Base-by-base conservation (phyloP, 2,797 vertebrate species). In the Dermochelys coriacea region DNA sequence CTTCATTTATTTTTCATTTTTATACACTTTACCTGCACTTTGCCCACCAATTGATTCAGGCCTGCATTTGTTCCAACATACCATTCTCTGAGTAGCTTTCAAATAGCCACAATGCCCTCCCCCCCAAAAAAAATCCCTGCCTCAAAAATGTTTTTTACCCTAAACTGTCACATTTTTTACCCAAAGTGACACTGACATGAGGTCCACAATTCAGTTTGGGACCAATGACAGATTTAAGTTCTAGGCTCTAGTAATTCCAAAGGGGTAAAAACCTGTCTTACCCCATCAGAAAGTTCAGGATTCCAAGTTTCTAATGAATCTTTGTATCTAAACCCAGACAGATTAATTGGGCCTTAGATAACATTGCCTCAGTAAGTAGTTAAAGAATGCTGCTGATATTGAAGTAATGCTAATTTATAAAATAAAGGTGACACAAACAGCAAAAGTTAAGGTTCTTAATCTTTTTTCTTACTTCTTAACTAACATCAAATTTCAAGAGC, bases 251-350 rank as follows among this genome's bases (percentile, higher is more conserved):
- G 47, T 77, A 49, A 77, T 77, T 49, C n/a, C 61, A 2, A 23
- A 2, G 2, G 41, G 25, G 8, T 61, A 29, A 77, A 87, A 84
- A 4, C 4, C 79, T 21, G 12, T 6, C 16, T 0, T 0, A 3
- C 9, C 90, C 81, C 54, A 15, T 8, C 49, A 77, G 6, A 1
- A 12, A 47, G 19, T 0, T 0, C 4, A 37, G 83, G 45, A 16
- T 29, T 71, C 27, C 27, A 77, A 4, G 12, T 50, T 90, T 85
- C 71, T 84, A 52, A 34, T 5, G 47, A 27, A 31, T 25, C 54
- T 85, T 75, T 34, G 14, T 25, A 88, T 19, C 27, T 52, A 88
- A 91, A 75, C 8, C 49, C 25, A 55, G 55, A 54, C 3, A 27
- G 12, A 4, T 59, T 49, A 54, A 86, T 41, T 71, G n/a, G 23